Evolutionary conservation across 2,888 invertebrate genomes (phyloP), one percentile per base, ranked within the genome.

Genomic region (Drosophila formosana): DNA sequence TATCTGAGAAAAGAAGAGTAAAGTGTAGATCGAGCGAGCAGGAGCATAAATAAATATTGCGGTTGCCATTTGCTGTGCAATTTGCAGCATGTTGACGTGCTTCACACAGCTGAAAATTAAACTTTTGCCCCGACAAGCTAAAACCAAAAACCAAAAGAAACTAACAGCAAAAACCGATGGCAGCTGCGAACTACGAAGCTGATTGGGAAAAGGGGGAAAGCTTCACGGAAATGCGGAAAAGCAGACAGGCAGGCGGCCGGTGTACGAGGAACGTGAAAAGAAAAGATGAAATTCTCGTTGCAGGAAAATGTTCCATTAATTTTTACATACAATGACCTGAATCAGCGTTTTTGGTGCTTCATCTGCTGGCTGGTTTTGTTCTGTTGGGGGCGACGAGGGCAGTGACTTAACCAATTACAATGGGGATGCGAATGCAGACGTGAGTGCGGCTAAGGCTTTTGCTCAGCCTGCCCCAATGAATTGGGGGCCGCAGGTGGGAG

Each of bases 241-340:
- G 52, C 57, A 46, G 56, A 58, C 70, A 56, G 45, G 62, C 72
- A 53, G 61, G 68, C 62, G 66, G 66, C 65, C 68, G 64, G 73
- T 74, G 75, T 58, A 55, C 47, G 51, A 76, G 63, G 63, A 53
- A 63, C 66, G 75, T 71, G 67, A 61, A 66, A 73, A 73, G 80
- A 78, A 80, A 80, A 80, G 80, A 80, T 78, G 80, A 78, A 80
- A 80, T 80, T 78, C 73, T 69, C 75, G 75, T 63, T 76, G 78
- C 76, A 66, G 78, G 65, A 74, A 80, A 80, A 78, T 80, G 80
- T 80, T 80, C 80, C 80, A 80, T 80, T 80, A 80, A 80, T 80
- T 80, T 80, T 80, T 80, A 80, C 80, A 80, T 80, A 80, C 78
- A 80, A 80, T 74, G 78, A 80, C 80, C 80, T 73, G 80, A 80